Percentiles rank a stretch among this genome's conserved stretches.
Conservation (phyloP, 2,888 invertebrate species). For the Hyposoter dolosus region DNA sequence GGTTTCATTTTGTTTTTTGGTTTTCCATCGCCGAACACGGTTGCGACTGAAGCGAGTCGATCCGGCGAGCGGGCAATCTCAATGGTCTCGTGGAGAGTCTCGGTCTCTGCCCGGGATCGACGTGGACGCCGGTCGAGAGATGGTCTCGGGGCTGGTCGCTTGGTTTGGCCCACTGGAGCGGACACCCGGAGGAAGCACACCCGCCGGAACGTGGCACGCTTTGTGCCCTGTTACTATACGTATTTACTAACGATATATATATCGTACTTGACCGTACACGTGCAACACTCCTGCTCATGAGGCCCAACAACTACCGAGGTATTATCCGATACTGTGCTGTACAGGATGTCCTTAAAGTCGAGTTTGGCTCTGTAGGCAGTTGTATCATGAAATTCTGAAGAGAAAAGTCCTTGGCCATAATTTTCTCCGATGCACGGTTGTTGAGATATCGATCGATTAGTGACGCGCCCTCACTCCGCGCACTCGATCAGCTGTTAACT, state of each 20-base stretch:
- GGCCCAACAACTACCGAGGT: slow-evolving; percentile 56
- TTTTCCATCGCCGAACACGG: slow-evolving; percentile 44
- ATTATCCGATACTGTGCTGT: slow-evolving; percentile 46
- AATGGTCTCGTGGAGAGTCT: slow-evolving; percentile 70
- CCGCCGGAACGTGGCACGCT: slow-evolving; percentile 84
- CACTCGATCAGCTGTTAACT: neutral
- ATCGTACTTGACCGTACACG: slow-evolving; percentile 60
- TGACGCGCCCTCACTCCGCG: neutral
- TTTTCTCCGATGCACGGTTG: neutral
- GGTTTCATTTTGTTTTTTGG: neutral
- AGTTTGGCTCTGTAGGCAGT: neutral
- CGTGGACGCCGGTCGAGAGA: slow-evolving; percentile 55
- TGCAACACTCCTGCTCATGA: slow-evolving; percentile 64
- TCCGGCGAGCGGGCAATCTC: slow-evolving; percentile 73
- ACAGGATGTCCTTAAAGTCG: slow-evolving; percentile 8
- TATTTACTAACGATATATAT: slow-evolving; percentile 23
- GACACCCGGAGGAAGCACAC: slow-evolving; percentile 85
- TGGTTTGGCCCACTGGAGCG: slow-evolving; percentile 84
- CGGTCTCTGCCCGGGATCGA: slow-evolving; percentile 53
- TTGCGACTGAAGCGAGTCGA: slow-evolving; percentile 74
- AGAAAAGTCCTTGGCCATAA: neutral
- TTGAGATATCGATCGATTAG: neutral
- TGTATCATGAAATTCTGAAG: neutral
- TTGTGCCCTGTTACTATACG: slow-evolving; percentile 76
- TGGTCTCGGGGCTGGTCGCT: slow-evolving; percentile 71